Evolutionary conservation across 2,797 vertebrate genomes (phyloP).

Genomic region (Sebastes wilsoni): DNA sequence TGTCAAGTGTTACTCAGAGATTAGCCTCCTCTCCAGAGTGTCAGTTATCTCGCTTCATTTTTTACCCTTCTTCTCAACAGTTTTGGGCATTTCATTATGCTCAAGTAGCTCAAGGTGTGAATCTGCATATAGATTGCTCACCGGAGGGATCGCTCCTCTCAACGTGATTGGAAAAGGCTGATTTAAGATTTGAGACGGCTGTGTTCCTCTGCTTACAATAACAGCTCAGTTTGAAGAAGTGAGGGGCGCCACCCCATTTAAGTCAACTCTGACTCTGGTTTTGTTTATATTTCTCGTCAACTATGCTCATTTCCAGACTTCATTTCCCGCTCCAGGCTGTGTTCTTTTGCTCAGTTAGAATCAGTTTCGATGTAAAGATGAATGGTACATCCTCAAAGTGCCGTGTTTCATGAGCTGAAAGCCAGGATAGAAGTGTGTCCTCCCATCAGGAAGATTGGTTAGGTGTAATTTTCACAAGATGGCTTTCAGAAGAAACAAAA

Average conservation of each 20-base stretch:
- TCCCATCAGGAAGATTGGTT: constrained; percentile 46
- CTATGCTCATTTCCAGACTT: constrained; percentile 3
- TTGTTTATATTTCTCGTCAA: constrained; percentile 44
- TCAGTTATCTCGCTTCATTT: constrained; percentile 68
- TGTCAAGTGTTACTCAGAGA: constrained; percentile 73
- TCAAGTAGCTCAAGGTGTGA: constrained; percentile 75
- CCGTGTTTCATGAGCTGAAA: constrained; percentile 50
- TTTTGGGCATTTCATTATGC: constrained; percentile 77
- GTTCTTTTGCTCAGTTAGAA: neutral
- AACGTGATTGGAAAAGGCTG: constrained; percentile 64
- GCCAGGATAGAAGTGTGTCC: constrained; percentile 41
- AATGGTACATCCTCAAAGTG: constrained; percentile 47
- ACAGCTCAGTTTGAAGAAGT: constrained; percentile 31
- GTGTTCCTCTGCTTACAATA: constrained; percentile 52
- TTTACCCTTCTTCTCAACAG: constrained; percentile 66
- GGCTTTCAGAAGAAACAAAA: constrained; percentile 54
- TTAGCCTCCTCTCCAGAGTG: constrained; percentile 70
- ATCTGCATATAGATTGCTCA: constrained; percentile 84
- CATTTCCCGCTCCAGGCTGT: constrained; percentile 17
- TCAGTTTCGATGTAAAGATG: constrained; percentile 40
- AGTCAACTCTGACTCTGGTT: constrained; percentile 19
- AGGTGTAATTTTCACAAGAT: constrained; percentile 60
- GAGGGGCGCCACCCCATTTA: constrained; percentile 24
- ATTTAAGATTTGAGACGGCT: constrained; percentile 60
- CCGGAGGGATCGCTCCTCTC: constrained; percentile 60